Percentiles rank a stretch among this genome's conserved stretches.
phyloP scores from a whole-genome alignment of 2,888 invertebrate genomes.

The Heliconius erato region DNA sequence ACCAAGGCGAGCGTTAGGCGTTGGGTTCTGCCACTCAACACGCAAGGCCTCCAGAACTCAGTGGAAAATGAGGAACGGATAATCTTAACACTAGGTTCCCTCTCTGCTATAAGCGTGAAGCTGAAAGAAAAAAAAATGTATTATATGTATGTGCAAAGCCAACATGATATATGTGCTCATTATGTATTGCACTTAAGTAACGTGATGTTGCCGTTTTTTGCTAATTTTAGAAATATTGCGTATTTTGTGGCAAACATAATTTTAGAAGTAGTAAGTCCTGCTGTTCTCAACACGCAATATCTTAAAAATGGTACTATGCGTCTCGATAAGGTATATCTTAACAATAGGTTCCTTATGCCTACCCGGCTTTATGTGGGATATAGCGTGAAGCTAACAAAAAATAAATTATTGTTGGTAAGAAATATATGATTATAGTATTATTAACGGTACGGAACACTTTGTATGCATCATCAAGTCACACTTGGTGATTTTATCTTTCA shows the following conservation, averaged over 20 bases:
- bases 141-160: no score
- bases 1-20: no score
- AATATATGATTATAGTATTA: neutral
- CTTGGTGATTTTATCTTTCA: conserved; percentile 22
- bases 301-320: no score
- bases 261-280: no score
- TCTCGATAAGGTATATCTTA: neutral
- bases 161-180: no score
- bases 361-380: neutral
- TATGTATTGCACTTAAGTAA: no score
- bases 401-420: neutral
- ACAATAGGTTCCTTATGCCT: neutral
- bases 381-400: neutral
- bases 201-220: no score
- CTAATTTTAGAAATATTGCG: no score
- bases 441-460: conserved; percentile 16
- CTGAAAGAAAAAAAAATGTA: neutral
- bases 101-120: neutral
- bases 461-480: conserved; percentile 19
- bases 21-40: neutral
- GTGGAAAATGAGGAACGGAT: neutral
- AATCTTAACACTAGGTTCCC: neutral
- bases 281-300: no score
- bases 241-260: no score
- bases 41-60: neutral